Evolutionary conservation across 2,888 invertebrate species (phyloP).

Genomic region (Pasiphila rectangulata): DNA sequence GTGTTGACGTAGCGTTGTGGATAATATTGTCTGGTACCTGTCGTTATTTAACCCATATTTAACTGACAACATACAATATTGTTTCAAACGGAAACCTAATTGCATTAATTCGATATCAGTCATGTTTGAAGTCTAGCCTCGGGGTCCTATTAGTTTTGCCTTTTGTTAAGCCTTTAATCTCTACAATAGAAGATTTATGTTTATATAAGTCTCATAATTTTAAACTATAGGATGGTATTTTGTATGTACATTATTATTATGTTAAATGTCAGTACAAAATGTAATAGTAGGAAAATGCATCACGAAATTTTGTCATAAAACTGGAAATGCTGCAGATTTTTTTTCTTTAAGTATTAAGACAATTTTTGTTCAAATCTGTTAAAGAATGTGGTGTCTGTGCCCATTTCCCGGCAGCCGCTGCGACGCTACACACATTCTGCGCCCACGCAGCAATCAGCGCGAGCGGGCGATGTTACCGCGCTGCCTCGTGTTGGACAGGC

Average conservation of each 20-base stretch:
- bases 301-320: no score
- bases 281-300: no score
- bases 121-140: conserved; percentile 20
- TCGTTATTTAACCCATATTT: conserved; percentile 31
- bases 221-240: no score
- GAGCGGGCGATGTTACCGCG: conserved; percentile 3
- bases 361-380: conserved; percentile 9
- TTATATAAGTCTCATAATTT: no score
- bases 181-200: background rate
- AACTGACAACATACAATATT: conserved; percentile 36
- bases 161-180: conserved; percentile 12
- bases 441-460: conserved; percentile 23
- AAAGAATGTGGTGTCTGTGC: conserved; percentile 13
- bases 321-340: background rate
- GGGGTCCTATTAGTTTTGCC: conserved; percentile 27
- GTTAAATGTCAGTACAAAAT: no score
- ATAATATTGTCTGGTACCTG: conserved; percentile 36
- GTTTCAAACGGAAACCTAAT: conserved; percentile 39
- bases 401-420: conserved; percentile 15
- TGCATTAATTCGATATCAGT: conserved; percentile 38
- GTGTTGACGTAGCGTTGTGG: conserved; percentile 18
- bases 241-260: no score
- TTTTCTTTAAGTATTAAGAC: background rate
- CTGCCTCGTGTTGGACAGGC: conserved; percentile 16
- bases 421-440: conserved; percentile 17